Percentiles rank a stretch among this genome's conserved stretches.
Conservation (phyloP, 2,888 invertebrate genomes). For the Platerodrilus igneus region DNA sequence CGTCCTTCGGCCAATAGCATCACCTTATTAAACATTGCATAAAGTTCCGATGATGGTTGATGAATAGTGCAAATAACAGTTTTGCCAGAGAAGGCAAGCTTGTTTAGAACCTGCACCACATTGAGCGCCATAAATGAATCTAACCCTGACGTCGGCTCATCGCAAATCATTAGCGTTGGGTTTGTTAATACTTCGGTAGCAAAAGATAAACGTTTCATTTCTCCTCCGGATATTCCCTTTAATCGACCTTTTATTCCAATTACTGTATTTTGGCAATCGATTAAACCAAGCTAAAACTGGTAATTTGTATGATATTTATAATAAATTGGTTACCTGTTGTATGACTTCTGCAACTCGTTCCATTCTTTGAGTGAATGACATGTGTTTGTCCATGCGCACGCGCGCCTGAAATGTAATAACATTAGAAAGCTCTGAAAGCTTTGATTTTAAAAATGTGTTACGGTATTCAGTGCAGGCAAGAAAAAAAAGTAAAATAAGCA, state of each 20-base stretch:
- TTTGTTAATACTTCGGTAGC: slow-evolving; percentile 96
- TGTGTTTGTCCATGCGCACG: slow-evolving; percentile 76
- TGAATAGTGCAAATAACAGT: slow-evolving; percentile 91
- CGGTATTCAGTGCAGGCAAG: too few species aligned
- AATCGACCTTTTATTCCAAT: slow-evolving; percentile 85
- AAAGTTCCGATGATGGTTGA: slow-evolving; percentile 90
- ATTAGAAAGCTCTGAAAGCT: slow-evolving; percentile 33
- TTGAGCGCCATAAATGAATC: slow-evolving; percentile 97
- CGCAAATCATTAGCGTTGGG: slow-evolving; percentile 92
- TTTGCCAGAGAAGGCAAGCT: slow-evolving; percentile 74
- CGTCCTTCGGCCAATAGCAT: slow-evolving; percentile 88
- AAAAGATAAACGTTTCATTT: slow-evolving; percentile 90
- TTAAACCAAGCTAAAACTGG: slow-evolving; percentile 56
- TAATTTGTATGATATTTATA: not conserved
- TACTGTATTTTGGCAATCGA: slow-evolving; percentile 83
- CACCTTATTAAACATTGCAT: slow-evolving; percentile 83
- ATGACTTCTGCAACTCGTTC: slow-evolving; percentile 82
- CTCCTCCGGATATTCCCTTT: slow-evolving; percentile 94
- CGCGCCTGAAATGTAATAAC: slow-evolving; percentile 63
- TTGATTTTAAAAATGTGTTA: too few species aligned
- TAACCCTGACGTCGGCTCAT: slow-evolving; percentile 94
- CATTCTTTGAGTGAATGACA: slow-evolving; percentile 70
- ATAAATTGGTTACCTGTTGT: slow-evolving; percentile 63
- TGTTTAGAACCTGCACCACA: slow-evolving; percentile 77
- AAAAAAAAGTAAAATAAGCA: too few species aligned